Evolutionary conservation across 2,888 invertebrate genomes (phyloP), one percentile per base, ranked within the genome.

Genomic region (Nymphalis polychloros): DNA sequence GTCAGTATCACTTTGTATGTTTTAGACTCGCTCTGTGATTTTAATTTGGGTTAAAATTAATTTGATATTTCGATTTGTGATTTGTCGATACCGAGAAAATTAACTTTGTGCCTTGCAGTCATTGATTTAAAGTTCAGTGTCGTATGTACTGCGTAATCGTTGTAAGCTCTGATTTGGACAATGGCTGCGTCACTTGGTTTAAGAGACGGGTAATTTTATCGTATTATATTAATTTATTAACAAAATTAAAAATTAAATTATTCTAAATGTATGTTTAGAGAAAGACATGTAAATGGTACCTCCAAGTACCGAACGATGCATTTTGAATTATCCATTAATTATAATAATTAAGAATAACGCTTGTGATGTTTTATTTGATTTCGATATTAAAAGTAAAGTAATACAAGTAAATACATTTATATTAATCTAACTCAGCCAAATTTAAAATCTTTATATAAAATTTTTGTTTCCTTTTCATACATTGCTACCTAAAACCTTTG

Each of bases 291-390:
- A 79, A 78, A 73, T 74, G 83, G 84, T 82, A 86, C 81, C 67
- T 76, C 68, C 76, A 77, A 75, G 86, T 86, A 78, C 85, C 79
- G 82, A 78, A 81, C 78, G 81, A 85, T 85, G 84, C 89, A 88
- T 90, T 88, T 89, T 88, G 84, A 88, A 87, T 76, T 86, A 89
- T 89, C 83, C 80, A 87, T 82, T 83, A 86, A 85, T 86, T 86
- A 85, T 81, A 79, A 82, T 81, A 80, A 79, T 80, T 79, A 83
- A 77, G 64, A 73, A 64, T 19, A 5, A 16, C 75, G 64, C 41
- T 59, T 2, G n/a, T 62, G 41, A 79, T 76, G 79, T 84, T 85
- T 86, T 76, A 80, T 84, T 85, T 80, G 23, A 61, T 60, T 57
- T 62, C 7, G 10, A n/a, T 48, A 19, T n/a, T 23, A 13, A 41